phyloP scores from a whole-genome alignment of 2,113 vertebrate species.

The Tapirus terrestris region DNA sequence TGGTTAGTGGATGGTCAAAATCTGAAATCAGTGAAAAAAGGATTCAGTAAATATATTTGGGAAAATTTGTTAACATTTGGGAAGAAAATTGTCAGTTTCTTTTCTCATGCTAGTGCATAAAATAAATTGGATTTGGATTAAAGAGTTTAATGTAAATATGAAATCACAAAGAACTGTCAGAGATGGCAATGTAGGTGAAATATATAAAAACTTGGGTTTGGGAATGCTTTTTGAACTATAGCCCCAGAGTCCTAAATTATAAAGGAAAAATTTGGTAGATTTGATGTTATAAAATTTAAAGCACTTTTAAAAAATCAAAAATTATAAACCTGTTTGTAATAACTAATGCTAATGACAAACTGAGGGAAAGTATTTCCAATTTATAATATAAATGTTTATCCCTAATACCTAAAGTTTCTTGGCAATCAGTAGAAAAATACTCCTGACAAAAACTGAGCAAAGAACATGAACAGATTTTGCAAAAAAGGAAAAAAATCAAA shows the following conservation, averaged over 20 bases:
- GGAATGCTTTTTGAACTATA: neutral
- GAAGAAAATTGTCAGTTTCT: conserved; percentile 2
- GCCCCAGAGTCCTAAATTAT: neutral
- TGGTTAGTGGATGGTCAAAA: neutral
- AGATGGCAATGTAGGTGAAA: neutral
- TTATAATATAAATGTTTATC: conserved; percentile 4
- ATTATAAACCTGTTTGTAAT: neutral
- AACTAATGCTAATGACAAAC: conserved; percentile 29
- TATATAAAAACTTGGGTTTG: neutral
- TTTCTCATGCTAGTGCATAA: neutral
- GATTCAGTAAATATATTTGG: neutral
- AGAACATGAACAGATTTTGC: neutral
- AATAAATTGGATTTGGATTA: neutral
- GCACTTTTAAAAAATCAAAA: neutral
- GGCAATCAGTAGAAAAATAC: neutral
- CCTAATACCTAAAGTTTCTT: neutral
- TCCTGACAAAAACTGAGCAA: neutral
- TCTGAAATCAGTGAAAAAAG: neutral
- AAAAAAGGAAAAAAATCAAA: neutral
- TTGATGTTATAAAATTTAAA: neutral
- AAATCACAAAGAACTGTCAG: neutral
- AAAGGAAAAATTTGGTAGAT: neutral
- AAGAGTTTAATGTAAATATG: neutral
- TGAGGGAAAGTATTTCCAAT: neutral
- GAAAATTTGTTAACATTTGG: neutral